Base-by-base conservation (phyloP, 2,113 vertebrate genomes). In the Ornithorhynchus anatinus region DNA sequence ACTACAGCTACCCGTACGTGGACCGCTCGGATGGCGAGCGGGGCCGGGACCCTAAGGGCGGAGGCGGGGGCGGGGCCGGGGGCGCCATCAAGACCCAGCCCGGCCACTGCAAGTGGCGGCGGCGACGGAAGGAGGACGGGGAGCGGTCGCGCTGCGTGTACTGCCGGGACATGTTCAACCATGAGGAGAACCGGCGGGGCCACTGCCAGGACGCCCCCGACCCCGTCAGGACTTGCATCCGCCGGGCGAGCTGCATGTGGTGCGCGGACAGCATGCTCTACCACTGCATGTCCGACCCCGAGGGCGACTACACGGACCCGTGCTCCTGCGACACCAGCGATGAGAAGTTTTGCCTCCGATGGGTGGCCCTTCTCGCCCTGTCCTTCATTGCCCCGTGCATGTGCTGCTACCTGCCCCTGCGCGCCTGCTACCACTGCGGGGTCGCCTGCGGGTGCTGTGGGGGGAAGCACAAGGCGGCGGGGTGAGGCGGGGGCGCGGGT, bases 281-380 rank as follows among this genome's bases (percentile, higher is more conserved):
- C 85, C 98, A 99, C 95, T 99, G 98, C 92, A 99, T 99, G 98
- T 99, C 98, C 2, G 98, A 99, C 89, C 96, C 98, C 1, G 98
- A 99, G 92, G 98, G 98, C 51, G 98, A 99, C 90, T 99, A 98
- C 48, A 97, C 95, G 4, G 97, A 99, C 92, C 96, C 97, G 53
- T 99, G 98, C 90, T 99, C 97, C 11, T 99, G 98, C 2, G 97
- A 99, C 69, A 96, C 95, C 68, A 88, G 94, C 86, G 97, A 98
- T 88, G 96, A 96, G 73, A 95, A 96, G 59, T 94, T 97, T 80
- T 98, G 97, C 91, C 95, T 97, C 36, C 97, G 98, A 88, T 99
- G 98, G 98, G 86, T 96, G 86, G 96, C 97, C 15, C 95, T 99
- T 85, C 84, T 97, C 23, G 95, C 96, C 85, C 89, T 99, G 91